These are phyloP conservation scores for Carettochelys insculpta DNA, from an alignment of 2,113 vertebrate species.

Conservation along the genomic window DNA sequence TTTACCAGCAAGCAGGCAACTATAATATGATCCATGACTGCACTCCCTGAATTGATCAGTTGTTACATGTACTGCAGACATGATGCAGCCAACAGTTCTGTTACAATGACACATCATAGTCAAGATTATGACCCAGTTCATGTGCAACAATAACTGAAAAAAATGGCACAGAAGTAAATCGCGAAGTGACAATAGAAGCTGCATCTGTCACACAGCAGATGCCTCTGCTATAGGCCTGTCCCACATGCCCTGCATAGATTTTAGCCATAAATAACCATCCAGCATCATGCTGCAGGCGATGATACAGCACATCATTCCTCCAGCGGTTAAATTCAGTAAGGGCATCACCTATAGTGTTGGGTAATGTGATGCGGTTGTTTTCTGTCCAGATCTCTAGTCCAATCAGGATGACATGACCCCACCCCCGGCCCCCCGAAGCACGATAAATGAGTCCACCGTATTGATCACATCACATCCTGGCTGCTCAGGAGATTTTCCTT, in stretches of 20 bases:
- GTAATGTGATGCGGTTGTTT: conserved; percentile 24
- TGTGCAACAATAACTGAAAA: conserved; percentile 55
- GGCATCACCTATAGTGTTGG: conserved; percentile 10
- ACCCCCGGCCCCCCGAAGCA: conserved; percentile 3
- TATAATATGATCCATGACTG: background rate
- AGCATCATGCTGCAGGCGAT: conserved; percentile 26
- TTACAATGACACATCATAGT: conserved; percentile 38
- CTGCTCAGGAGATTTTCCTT: conserved; percentile 39
- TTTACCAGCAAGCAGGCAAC: background rate
- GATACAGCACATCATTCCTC: conserved; percentile 37
- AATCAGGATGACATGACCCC: conserved; percentile 36
- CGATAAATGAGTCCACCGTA: conserved; percentile 50
- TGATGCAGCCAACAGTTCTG: conserved; percentile 23
- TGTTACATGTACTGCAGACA: conserved; percentile 1
- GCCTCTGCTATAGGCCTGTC: conserved; percentile 50
- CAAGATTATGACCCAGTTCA: conserved; percentile 52
- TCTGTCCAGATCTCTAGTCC: conserved; percentile 47
- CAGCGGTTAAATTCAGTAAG: conserved; percentile 45
- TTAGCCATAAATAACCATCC: conserved; percentile 58
- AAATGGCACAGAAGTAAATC: conserved; percentile 11
- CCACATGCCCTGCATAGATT: background rate
- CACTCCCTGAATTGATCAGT: conserved; percentile 42
- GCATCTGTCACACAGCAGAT: conserved; percentile 32
- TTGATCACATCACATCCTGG: conserved; percentile 42
- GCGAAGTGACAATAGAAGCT: conserved; percentile 40